A percentile compares a stretch with the other conserved stretches of the same genome.
These are phyloP conservation scores for Rhizoglyphus robini DNA, from an alignment of 1,140 invertebrate genomes.

Conservation along the genomic window DNA sequence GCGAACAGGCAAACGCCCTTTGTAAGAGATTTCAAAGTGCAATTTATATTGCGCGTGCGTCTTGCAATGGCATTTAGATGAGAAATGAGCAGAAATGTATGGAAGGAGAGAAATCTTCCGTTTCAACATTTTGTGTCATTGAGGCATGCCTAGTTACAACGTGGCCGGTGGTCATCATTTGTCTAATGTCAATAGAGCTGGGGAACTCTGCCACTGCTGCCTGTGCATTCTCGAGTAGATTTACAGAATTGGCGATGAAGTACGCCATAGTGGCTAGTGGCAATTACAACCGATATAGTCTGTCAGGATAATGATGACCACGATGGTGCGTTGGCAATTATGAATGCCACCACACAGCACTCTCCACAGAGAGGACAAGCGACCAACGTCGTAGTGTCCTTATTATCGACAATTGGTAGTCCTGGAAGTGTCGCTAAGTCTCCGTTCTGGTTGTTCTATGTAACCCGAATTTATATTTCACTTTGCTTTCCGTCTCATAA, in stretches of 20 bases:
- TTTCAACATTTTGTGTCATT: conserved; percentile 5
- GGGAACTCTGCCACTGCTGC: not conserved
- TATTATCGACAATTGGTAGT: too few relatives aligned
- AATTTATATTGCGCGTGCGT: conserved; percentile 12
- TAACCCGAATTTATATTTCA: too few relatives aligned
- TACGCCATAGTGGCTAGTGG: too few relatives aligned
- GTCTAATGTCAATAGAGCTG: not conserved
- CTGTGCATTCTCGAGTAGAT: too few relatives aligned
- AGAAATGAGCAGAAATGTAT: conserved; percentile 9
- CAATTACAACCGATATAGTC: not conserved
- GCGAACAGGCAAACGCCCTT: not conserved
- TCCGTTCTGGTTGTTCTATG: too few relatives aligned
- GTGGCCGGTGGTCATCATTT: too few relatives aligned
- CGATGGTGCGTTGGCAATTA: too few relatives aligned
- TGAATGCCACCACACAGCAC: not conserved
- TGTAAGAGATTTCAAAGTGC: conserved; percentile 3
- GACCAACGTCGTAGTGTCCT: not conserved
- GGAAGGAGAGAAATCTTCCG: not conserved
- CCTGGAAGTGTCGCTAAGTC: too few relatives aligned
- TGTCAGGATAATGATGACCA: not conserved
- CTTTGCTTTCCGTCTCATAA: too few relatives aligned
- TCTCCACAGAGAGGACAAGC: too few relatives aligned
- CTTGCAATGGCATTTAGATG: conserved; percentile 1
- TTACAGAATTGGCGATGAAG: too few relatives aligned
- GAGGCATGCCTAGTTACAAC: too few relatives aligned